These are phyloP conservation scores for Amblyopsis hoosieri DNA, from an alignment of 2,797 vertebrate species.

Conservation along the genomic window DNA sequence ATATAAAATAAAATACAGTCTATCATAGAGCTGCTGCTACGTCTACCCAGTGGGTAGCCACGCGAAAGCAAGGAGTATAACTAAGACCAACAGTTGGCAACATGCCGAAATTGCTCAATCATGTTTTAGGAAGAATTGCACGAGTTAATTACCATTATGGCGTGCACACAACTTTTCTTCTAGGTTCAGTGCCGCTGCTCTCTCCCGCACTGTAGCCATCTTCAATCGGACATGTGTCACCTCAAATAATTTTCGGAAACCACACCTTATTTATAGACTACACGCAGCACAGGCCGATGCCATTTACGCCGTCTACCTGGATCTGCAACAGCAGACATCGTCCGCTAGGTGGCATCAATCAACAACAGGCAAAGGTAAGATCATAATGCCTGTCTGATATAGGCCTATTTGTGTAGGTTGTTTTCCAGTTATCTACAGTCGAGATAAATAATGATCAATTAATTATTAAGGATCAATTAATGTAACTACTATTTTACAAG, in stretches of 20 bases:
- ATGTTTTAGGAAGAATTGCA: not conserved
- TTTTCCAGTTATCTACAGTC: no score
- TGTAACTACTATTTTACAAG: no score
- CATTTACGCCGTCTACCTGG: not conserved
- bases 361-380: not conserved
- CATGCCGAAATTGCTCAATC: not conserved
- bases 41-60: no score
- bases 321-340: not conserved
- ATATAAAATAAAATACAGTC: no score
- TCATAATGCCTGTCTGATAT: not conserved
- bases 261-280: not conserved
- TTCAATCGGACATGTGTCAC: no score
- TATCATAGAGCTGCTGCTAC: no score
- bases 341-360: constrained; percentile 61
- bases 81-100: no score
- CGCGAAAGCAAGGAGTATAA: no score
- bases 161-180: constrained; percentile 64
- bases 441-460: no score
- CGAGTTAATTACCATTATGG: constrained; percentile 45
- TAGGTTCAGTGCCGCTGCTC: constrained; percentile 69
- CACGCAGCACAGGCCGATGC: not conserved
- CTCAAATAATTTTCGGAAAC: not conserved
- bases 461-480: no score
- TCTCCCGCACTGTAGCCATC: constrained; percentile 73
- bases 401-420: no score